Base-by-base conservation (phyloP, 2,888 invertebrate genomes). In the Leptura quadrifasciata region DNA sequence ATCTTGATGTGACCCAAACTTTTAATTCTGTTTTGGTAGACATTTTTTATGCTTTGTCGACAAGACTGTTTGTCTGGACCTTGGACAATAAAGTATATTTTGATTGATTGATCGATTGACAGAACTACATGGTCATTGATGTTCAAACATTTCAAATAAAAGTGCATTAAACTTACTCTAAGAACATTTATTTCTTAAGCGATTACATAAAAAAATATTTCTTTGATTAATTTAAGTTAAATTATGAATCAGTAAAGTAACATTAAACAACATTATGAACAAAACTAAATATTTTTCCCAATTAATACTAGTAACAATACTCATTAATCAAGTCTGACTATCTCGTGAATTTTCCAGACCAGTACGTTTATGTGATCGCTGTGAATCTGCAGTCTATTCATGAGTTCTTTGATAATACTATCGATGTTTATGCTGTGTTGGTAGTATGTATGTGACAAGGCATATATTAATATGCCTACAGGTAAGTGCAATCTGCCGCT, bases 401-500 rank as follows among this genome's bases (percentile, higher is more conserved):
- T 81, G 39, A 87, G 76, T 54, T 86, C 85, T 31, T 82, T 74
- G 12, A 84, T 47, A 6, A 86, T 79, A 57, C 72, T 78, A 10
- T 83, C 76, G 18, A 84, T 58, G 39, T 84, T 79, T 54, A 86
- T 78, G 71, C 83, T 76, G 75, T 85, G 80, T n/a, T 81, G 78
- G 57, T 84, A 83, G 47, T 84, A 84, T 1, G 86, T 85, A 17
- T 82, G 76, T 63, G 80, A 81, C 39, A 87, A 80, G 6, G 84
- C 82, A 76, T 82, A 84, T 55, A 86, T 74, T 63, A 87, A 77
- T 74, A 88, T 84, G 8, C 85, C 87, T 17, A 84, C 79, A 17
- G 88, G 87, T 67, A 88, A 79, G 76, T 85, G 88, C 39, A 87
- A 82, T 73, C 85, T 83, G 65, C 84, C 84, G 52, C 79, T 81